phyloP scores from a whole-genome alignment of 2,797 vertebrate species.

The Gymnocypris eckloni region DNA sequence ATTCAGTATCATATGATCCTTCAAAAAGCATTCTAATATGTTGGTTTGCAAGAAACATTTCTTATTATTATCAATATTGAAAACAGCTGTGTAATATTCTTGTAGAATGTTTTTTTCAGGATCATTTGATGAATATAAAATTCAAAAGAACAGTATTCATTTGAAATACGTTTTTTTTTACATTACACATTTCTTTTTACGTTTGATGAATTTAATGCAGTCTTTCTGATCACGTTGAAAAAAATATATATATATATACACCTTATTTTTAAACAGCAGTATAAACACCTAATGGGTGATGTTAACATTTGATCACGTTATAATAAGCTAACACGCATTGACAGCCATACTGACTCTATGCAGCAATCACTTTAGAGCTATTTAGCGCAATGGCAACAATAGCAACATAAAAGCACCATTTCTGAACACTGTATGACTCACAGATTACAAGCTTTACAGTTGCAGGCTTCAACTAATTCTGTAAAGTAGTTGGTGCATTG shows the following conservation, averaged over 20 bases:
- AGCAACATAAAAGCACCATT: conserved; percentile 6
- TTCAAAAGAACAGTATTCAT: neutral
- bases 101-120: neutral
- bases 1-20: neutral
- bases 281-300: neutral
- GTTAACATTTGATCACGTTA: neutral
- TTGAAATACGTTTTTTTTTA: neutral
- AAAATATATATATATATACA: neutral
- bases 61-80: neutral
- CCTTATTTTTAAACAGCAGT: neutral
- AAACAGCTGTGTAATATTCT: neutral
- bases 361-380: neutral
- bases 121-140: neutral
- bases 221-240: neutral
- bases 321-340: neutral
- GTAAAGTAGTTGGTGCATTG: neutral
- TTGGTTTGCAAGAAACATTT: neutral
- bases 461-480: neutral
- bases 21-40: neutral
- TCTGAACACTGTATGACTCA: neutral
- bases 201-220: neutral
- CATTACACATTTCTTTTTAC: neutral
- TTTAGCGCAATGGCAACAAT: conserved; percentile 19
- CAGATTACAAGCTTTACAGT: neutral
- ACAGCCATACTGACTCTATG: conserved; percentile 9